phyloP scores from a whole-genome alignment of 2,113 vertebrate species.

The Promerops cafer region DNA sequence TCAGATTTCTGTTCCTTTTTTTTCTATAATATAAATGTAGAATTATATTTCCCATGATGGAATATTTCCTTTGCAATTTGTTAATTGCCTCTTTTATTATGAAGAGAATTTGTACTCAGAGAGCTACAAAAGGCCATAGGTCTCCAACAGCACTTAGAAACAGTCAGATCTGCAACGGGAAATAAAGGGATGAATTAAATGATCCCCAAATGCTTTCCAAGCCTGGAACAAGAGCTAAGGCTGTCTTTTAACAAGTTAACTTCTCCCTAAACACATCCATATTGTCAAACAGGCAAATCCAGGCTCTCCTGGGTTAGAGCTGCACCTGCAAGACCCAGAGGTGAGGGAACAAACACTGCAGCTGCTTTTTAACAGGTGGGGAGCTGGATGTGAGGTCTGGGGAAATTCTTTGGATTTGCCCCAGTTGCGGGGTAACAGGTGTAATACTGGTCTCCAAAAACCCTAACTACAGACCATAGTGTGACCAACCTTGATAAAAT shows the following conservation, averaged over 20 bases:
- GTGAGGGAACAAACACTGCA: neutral
- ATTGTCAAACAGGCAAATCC: neutral
- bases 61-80: constrained; percentile 19
- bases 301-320: neutral
- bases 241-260: neutral
- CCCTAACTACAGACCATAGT: neutral
- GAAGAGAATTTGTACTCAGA: neutral
- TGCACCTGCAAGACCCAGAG: neutral
- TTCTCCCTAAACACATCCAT: neutral
- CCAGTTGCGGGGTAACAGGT: neutral
- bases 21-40: neutral
- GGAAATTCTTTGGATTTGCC: neutral
- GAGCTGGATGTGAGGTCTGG: neutral
- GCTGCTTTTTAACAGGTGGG: neutral
- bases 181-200: neutral
- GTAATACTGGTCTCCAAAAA: neutral
- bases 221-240: neutral
- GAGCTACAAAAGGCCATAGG: neutral
- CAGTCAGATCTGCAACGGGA: neutral
- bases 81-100: constrained; percentile 27
- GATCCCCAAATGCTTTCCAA: neutral
- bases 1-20: neutral
- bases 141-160: neutral
- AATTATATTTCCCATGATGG: neutral
- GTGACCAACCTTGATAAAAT: neutral